Conservation (phyloP, 2,113 vertebrate genomes). For the Sinocyclocheilus anophthalmus region DNA sequence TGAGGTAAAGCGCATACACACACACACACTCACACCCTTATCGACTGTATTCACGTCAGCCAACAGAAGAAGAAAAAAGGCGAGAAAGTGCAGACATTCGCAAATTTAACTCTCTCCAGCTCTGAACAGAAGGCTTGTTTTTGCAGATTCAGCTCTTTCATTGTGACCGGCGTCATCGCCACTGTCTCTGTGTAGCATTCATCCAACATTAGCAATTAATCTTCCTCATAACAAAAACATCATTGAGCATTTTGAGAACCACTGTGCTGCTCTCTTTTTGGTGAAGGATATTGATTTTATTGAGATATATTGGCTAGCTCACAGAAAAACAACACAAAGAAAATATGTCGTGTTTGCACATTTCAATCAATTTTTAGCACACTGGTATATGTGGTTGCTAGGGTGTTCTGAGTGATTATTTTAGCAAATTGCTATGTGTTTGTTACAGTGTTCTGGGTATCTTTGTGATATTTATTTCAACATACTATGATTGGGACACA, state of each 20-base stretch:
- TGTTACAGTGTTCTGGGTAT: no score
- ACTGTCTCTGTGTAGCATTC: neutral
- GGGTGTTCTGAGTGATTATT: neutral
- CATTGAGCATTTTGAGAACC: neutral
- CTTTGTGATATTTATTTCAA: no score
- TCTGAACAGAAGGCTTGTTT: slow-evolving; percentile 12
- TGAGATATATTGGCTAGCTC: neutral
- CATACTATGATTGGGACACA: no score
- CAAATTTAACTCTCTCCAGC: slow-evolving; percentile 47
- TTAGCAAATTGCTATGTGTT: neutral
- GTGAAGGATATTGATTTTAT: neutral
- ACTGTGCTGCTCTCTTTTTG: neutral
- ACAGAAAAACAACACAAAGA: slow-evolving; percentile 7
- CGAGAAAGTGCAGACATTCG: slow-evolving; percentile 56
- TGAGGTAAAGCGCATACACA: slow-evolving; percentile 43
- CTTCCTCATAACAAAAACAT: slow-evolving; percentile 15
- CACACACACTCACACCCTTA: slow-evolving; percentile 23
- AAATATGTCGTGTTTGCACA: neutral
- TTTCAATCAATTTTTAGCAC: neutral
- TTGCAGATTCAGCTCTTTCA: slow-evolving; percentile 44
- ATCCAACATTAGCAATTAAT: slow-evolving; percentile 29
- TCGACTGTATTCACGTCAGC: slow-evolving; percentile 52
- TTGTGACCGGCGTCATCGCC: neutral
- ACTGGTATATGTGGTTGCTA: neutral
- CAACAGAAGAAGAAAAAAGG: slow-evolving; percentile 35